Conservation (phyloP, 30 jellyfish, hydroid and myxozoan species). For the Kudoa iwatai region DNA sequence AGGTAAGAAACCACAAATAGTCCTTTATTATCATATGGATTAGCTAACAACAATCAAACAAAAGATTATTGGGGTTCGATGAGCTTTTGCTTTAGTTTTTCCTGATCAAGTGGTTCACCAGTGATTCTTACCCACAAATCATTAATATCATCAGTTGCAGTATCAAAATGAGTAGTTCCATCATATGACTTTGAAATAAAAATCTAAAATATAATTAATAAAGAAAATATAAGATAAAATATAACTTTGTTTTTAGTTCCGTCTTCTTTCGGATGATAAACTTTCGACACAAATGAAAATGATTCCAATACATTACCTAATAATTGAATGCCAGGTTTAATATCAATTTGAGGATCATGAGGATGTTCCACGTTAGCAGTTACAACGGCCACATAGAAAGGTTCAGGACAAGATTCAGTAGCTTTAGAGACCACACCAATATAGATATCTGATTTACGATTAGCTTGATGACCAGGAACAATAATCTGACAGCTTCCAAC, state of each 20-base stretch:
- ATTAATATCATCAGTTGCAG: constrained; percentile 49
- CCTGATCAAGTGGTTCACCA: constrained; percentile 26
- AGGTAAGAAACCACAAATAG: too few species aligned
- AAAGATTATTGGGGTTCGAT: too few species aligned
- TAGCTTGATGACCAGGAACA: constrained; percentile 64
- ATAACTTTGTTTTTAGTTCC: constrained; percentile 42
- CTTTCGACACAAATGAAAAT: constrained; percentile 42
- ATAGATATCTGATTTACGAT: constrained; percentile 59
- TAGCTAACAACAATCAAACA: too few species aligned
- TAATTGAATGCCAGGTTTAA: constrained; percentile 25
- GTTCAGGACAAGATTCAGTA: constrained; percentile 21
- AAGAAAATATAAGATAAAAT: neutral
- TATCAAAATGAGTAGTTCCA: constrained; percentile 88
- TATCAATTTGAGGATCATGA: constrained; percentile 65
- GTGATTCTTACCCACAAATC: constrained; percentile 40
- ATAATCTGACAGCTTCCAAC: constrained; percentile 45
- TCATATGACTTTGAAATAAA: constrained; percentile 63
- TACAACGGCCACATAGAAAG: constrained; percentile 49
- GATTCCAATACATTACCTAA: constrained; percentile 28
- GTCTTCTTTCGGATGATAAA: constrained; percentile 33
- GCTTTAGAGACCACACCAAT: constrained; percentile 31
- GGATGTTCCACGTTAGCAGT: constrained; percentile 74
- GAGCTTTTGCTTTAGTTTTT: neutral
- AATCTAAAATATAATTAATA: constrained; percentile 5
- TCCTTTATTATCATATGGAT: too few species aligned